A percentile compares a stretch with the other conserved stretches of the same genome.
phyloP scores from a whole-genome alignment of 2,888 invertebrate species.

The Oscheius sp. region DNA sequence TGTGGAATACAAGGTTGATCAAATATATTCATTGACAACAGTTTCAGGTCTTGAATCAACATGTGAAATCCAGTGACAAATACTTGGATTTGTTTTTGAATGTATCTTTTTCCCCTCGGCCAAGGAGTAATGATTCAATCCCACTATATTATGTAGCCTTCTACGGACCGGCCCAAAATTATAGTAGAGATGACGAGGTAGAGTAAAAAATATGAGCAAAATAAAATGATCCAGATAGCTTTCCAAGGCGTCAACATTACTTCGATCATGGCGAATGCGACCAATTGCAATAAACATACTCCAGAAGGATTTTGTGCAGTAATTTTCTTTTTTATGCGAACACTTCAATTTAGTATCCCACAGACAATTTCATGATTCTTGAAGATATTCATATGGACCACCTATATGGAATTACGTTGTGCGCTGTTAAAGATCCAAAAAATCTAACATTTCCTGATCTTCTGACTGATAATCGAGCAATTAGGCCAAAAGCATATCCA shows the following conservation, averaged over 20 bases:
- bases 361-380: slow-evolving; percentile 41
- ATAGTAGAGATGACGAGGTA: slow-evolving; percentile 49
- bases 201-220: not conserved
- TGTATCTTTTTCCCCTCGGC: slow-evolving; percentile 55
- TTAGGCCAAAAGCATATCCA: slow-evolving; percentile 45
- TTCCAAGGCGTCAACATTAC: slow-evolving; percentile 64
- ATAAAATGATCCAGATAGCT: slow-evolving; percentile 41
- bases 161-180: slow-evolving; percentile 59
- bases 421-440: slow-evolving; percentile 58
- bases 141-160: slow-evolving; percentile 62
- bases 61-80: slow-evolving; percentile 37
- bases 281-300: slow-evolving; percentile 50
- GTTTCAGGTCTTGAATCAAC: slow-evolving; percentile 31
- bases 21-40: not conserved
- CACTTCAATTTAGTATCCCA: not conserved
- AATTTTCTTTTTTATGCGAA: not conserved
- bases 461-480: slow-evolving; percentile 33
- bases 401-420: slow-evolving; percentile 64
- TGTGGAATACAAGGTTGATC: slow-evolving; percentile 28
- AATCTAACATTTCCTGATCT: slow-evolving; percentile 58
- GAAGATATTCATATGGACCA: slow-evolving; percentile 50
- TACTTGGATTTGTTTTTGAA: slow-evolving; percentile 52
- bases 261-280: slow-evolving; percentile 44
- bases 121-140: slow-evolving; percentile 37
- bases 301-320: slow-evolving; percentile 50